Evolutionary conservation across 2,113 vertebrate genomes (phyloP).

Genomic region (Syrrhaptes paradoxus): DNA sequence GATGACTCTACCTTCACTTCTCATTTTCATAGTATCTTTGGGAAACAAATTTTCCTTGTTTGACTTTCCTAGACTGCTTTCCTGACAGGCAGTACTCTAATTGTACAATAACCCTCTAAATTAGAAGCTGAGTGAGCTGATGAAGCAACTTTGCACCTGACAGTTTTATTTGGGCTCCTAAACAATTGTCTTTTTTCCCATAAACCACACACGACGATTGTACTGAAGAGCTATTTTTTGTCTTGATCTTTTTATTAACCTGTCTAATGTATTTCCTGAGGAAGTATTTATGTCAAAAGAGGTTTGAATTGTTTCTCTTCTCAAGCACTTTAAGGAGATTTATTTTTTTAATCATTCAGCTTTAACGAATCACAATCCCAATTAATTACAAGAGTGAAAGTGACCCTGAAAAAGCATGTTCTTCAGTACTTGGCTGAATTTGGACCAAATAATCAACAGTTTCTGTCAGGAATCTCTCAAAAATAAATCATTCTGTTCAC

Average conservation of each 20-base stretch:
- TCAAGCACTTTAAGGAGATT: not conserved
- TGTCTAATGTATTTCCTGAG: slow-evolving; percentile 29
- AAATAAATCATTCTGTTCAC: not conserved
- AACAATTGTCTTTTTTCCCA: not conserved
- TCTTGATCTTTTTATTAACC: slow-evolving; percentile 23
- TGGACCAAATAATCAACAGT: not conserved
- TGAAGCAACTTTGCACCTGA: not conserved
- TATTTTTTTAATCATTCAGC: not conserved
- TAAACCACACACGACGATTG: not conserved
- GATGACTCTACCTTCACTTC: slow-evolving; percentile 35
- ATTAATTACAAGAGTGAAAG: not conserved
- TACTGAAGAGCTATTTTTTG: not conserved
- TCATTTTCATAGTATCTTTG: slow-evolving; percentile 70
- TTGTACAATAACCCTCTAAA: slow-evolving; percentile 36
- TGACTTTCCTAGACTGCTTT: slow-evolving; percentile 59
- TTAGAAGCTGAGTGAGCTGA: not conserved
- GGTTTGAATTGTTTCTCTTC: slow-evolving; percentile 4
- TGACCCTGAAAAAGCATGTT: not conserved
- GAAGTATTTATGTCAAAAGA: slow-evolving; percentile 49
- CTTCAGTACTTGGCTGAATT: not conserved
- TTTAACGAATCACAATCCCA: not conserved
- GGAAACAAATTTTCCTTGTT: slow-evolving; percentile 76
- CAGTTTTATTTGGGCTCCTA: slow-evolving; percentile 17
- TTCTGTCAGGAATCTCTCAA: not conserved
- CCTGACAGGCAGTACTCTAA: slow-evolving; percentile 62